Conservation (phyloP, 2,888 invertebrate species). For the Caenorhabditis drosophilae region DNA sequence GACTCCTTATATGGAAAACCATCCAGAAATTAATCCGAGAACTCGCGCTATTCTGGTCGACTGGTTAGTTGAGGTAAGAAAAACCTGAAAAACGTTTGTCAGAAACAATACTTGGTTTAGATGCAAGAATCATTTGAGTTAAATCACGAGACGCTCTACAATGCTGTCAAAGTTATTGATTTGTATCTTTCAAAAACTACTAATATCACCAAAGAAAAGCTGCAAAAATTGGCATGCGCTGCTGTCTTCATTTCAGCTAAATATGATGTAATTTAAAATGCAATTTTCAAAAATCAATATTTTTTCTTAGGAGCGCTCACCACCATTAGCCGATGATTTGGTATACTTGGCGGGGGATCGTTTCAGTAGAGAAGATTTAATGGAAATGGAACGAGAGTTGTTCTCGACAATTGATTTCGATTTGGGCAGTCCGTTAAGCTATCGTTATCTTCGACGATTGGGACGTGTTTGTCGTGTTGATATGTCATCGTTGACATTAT, state of each 20-base stretch:
- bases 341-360: constrained; percentile 95
- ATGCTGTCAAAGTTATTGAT: constrained; percentile 94
- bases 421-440: constrained; percentile 93
- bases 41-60: constrained; percentile 93
- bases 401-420: constrained; percentile 85
- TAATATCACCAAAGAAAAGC: constrained; percentile 73
- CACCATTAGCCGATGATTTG: constrained; percentile 92
- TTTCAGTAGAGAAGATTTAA: constrained; percentile 83
- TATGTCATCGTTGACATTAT: constrained; percentile 90
- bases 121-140: constrained; percentile 80
- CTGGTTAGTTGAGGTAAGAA: constrained; percentile 87
- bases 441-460: constrained; percentile 91
- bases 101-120: background rate
- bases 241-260: constrained; percentile 92
- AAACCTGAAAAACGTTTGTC: background rate
- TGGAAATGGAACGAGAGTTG: constrained; percentile 85
- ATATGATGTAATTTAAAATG: constrained; percentile 79
- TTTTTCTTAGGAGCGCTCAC: constrained; percentile 82
- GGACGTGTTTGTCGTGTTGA: constrained; percentile 76
- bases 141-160: constrained; percentile 95
- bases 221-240: constrained; percentile 90
- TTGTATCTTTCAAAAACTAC: constrained; percentile 78
- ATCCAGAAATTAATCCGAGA: constrained; percentile 81
- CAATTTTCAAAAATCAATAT: background rate
- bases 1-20: constrained; percentile 71